phyloP scores from a whole-genome alignment of 2,113 vertebrate species.

The Phaethornis superciliosus region DNA sequence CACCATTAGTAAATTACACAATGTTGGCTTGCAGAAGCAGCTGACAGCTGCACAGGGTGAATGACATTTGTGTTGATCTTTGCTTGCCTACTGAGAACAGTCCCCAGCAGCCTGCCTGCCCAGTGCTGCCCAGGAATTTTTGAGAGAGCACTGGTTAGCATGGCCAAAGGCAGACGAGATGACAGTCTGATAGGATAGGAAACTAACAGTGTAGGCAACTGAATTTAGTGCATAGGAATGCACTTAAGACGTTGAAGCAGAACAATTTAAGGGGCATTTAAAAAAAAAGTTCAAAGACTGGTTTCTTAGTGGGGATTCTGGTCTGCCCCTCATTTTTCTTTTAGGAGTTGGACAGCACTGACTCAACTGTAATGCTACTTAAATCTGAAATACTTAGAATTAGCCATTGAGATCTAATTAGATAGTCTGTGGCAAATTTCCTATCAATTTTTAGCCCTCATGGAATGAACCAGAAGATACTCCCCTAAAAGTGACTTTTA shows the following conservation, averaged over 20 bases:
- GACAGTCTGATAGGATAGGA: background rate
- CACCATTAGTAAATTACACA: background rate
- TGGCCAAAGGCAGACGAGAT: background rate
- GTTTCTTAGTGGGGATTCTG: background rate
- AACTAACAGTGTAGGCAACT: background rate
- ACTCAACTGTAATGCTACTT: background rate
- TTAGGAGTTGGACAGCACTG: background rate
- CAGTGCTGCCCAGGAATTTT: background rate
- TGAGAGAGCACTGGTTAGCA: background rate
- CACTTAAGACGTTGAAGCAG: background rate
- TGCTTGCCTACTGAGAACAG: background rate
- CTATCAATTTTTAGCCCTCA: background rate
- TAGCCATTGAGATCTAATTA: background rate
- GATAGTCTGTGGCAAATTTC: background rate
- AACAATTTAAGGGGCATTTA: background rate
- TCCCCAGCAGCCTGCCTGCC: background rate
- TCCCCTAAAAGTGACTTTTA: background rate
- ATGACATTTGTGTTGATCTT: background rate
- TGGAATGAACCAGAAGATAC: background rate
- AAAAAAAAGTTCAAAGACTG: background rate
- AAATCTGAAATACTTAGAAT: background rate
- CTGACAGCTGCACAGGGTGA: background rate
- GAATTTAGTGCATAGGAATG: background rate
- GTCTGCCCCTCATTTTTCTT: background rate
- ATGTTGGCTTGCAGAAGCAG: background rate